phyloP scores from a whole-genome alignment of 1,140 invertebrate genomes.

The Leptonema lineaticorne region DNA sequence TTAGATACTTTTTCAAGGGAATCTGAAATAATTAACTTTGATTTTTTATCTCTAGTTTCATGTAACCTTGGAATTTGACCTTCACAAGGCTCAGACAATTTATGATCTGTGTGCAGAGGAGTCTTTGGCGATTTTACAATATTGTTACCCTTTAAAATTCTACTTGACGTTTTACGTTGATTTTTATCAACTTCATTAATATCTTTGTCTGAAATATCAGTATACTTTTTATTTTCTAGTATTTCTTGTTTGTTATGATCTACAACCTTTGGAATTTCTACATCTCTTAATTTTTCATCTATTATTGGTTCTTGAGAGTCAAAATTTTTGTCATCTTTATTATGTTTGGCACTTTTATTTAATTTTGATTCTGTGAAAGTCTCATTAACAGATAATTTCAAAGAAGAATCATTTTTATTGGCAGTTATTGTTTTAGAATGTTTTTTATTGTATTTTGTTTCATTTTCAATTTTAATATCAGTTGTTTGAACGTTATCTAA shows the following conservation, averaged over 20 bases:
- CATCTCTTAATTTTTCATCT: neutral
- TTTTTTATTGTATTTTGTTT: neutral
- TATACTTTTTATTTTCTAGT: conserved; percentile 1
- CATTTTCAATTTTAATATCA: too few species aligned
- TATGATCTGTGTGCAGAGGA: conserved; percentile 51
- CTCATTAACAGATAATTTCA: neutral
- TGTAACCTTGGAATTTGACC: conserved; percentile 29
- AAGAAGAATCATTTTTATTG: neutral
- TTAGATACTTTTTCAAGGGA: conserved; percentile 43
- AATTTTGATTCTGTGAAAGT: neutral
- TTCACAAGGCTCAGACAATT: conserved; percentile 35
- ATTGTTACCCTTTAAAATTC: conserved; percentile 22
- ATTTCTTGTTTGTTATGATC: neutral
- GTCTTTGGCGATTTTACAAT: conserved; percentile 50
- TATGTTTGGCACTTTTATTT: neutral
- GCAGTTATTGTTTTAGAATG: neutral
- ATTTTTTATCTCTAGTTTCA: conserved; percentile 46
- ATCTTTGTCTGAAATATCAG: conserved; percentile 7
- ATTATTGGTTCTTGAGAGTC: neutral
- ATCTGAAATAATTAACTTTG: conserved; percentile 52
- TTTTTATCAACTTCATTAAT: conserved; percentile 25
- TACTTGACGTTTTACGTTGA: conserved; percentile 1
- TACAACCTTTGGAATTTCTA: neutral
- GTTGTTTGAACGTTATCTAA: conserved; percentile 20
- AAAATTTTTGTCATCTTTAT: neutral